These are phyloP conservation scores for Lamellibrachia satsuma DNA, from an alignment of 2,888 invertebrate genomes.

Conservation along the genomic window DNA sequence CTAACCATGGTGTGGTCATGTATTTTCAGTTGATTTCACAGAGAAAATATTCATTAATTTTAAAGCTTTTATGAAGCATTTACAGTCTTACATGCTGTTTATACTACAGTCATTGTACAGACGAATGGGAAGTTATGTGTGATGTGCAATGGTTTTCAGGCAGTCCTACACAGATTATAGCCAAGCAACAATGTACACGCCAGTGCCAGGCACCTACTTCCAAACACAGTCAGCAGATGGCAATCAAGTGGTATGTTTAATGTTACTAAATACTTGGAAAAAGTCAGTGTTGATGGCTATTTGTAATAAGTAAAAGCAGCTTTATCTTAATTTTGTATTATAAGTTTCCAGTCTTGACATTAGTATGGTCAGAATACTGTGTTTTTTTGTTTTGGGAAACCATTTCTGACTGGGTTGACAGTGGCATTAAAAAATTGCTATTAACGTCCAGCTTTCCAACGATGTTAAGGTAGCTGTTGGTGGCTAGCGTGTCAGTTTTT, in stretches of 20 bases:
- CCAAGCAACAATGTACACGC: slow-evolving; percentile 71
- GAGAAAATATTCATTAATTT: no score
- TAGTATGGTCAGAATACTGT: no score
- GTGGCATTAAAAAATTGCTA: no score
- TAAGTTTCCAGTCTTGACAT: no score
- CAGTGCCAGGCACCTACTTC: slow-evolving; percentile 73
- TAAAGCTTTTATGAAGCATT: no score
- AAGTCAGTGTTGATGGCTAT: background rate
- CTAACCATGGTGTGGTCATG: background rate
- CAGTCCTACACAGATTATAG: slow-evolving; percentile 51
- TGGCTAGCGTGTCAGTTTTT: no score
- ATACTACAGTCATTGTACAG: background rate
- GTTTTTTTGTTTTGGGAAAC: no score
- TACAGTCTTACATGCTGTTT: background rate
- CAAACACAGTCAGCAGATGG: slow-evolving; percentile 68
- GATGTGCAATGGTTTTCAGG: slow-evolving; percentile 36
- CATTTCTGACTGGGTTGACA: no score
- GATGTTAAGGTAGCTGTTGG: no score
- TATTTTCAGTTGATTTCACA: background rate
- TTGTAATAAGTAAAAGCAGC: no score
- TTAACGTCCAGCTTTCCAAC: no score
- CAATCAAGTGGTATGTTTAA: slow-evolving; percentile 29
- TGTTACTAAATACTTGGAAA: background rate
- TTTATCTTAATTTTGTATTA: no score
- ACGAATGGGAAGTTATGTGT: background rate